Percentiles rank a stretch among this genome's conserved stretches.
Conservation (phyloP, 1,140 invertebrate species). For the Pachyrhynchus sulphureomaculatus region DNA sequence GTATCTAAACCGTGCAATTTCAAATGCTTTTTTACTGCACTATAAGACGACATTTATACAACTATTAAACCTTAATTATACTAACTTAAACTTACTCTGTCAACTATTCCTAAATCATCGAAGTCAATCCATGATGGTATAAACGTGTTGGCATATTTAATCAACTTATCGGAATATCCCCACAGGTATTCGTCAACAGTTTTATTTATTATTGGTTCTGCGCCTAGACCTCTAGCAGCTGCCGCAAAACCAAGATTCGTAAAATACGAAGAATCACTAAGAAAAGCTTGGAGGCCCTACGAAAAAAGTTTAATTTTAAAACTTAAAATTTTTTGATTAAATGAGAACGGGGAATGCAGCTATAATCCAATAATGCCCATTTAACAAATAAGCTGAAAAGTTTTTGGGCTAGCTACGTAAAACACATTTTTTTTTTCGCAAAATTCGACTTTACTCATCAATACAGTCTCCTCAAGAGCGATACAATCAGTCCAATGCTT, state of each 20-base stretch:
- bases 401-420: too few species aligned
- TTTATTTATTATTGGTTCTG: conserved; percentile 69
- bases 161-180: conserved; percentile 80
- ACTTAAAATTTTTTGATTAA: background rate
- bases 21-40: too few species aligned
- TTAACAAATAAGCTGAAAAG: too few species aligned
- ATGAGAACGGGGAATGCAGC: too few species aligned
- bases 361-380: too few species aligned
- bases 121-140: conserved; percentile 75
- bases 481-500: too few species aligned
- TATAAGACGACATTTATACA: too few species aligned
- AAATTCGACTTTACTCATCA: too few species aligned
- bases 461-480: too few species aligned
- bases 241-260: conserved; percentile 65
- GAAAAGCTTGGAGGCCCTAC: conserved; percentile 64
- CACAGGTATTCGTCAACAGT: conserved; percentile 76
- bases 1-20: too few species aligned
- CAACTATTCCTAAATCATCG: conserved; percentile 74
- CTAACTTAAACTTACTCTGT: conserved; percentile 64
- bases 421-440: too few species aligned
- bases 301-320: conserved; percentile 36
- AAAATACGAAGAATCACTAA: conserved; percentile 59
- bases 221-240: conserved; percentile 60
- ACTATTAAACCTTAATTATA: background rate
- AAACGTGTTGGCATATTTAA: conserved; percentile 66